Evolutionary conservation across 2,113 vertebrate species (phyloP).

Genomic region (Meles meles): DNA sequence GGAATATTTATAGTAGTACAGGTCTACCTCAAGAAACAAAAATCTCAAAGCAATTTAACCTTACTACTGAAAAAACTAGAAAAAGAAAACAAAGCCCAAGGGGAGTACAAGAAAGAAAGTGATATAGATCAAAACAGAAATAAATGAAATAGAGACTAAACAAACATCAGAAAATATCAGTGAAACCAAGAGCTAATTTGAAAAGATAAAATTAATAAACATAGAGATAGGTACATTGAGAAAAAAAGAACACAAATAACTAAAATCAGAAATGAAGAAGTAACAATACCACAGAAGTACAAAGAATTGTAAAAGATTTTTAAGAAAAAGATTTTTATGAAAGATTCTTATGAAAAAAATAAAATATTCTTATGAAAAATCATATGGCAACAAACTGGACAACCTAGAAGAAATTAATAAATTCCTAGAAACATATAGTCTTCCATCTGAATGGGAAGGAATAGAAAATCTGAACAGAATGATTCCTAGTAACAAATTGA

Average conservation of each 20-base stretch:
- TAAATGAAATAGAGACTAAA: neutral
- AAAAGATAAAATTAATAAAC: neutral
- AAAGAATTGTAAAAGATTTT: neutral
- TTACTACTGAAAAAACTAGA: neutral
- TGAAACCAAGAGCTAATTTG: neutral
- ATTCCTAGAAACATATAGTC: neutral
- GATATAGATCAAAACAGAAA: neutral
- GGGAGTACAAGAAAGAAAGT: neutral
- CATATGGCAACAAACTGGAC: neutral
- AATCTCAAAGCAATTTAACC: neutral
- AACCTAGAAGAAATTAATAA: neutral
- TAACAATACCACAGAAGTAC: neutral
- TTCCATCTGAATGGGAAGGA: neutral
- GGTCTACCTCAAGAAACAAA: neutral
- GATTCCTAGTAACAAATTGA: neutral
- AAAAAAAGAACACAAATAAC: neutral
- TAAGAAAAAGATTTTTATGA: neutral
- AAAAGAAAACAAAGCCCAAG: neutral
- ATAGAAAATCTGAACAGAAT: neutral
- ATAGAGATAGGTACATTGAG: neutral
- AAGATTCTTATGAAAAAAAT: too few relatives aligned
- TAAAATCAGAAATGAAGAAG: neutral
- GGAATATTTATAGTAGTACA: neutral
- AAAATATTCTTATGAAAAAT: neutral
- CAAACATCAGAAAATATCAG: neutral